Base-by-base conservation (phyloP, 2,797 vertebrate species). In the Argyrosomus regius region DNA sequence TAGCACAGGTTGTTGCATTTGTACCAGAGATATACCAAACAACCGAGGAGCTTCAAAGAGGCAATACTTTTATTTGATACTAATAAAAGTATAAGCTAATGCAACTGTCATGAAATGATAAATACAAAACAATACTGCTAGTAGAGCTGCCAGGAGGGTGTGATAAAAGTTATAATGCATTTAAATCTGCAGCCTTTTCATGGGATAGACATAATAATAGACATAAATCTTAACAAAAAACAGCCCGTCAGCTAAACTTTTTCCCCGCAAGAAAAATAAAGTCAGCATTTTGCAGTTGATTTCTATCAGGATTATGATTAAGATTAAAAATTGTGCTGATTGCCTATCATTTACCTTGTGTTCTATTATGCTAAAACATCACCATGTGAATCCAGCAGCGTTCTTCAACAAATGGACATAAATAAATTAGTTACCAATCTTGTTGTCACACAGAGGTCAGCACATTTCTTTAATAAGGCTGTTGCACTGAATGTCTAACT, bases 101-200 rank as follows among this genome's bases (percentile, higher is more conserved):
- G 60, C 50, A 70, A 48, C 54, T 65, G 49, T 64, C 49, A 56
- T 28, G 22, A 54, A 68, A 74, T 64, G 56, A 66, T 50, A 18
- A 79, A 79, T 39, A 45, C 41, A 59, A 49, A 66, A 82, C 49
- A 61, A 48, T 17, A 50, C 22, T 24, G 57, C 45, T 41, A 1
- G 41, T 39, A 9, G 35, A 39, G 9, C 57, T 63, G 41, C 62
- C 45, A 53, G 18, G 18, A 53, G 10, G 35, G 12, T 63, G 24
- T 60, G 61, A 64, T 48, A 2, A 48, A 64, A 11, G 35, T 66
- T 26, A 49, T 66, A 60, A 46, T 48, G 3, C 26, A 68, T 73
- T 22, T 67, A 6, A 26, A 78, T 16, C 39, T 17, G 56, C n/a
- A 54, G 35, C 17, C 3, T 48, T 68, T 65, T 9, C 3, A 11